Evolutionary conservation across 2,888 invertebrate species (phyloP).

Genomic region (Cheilosia soror): DNA sequence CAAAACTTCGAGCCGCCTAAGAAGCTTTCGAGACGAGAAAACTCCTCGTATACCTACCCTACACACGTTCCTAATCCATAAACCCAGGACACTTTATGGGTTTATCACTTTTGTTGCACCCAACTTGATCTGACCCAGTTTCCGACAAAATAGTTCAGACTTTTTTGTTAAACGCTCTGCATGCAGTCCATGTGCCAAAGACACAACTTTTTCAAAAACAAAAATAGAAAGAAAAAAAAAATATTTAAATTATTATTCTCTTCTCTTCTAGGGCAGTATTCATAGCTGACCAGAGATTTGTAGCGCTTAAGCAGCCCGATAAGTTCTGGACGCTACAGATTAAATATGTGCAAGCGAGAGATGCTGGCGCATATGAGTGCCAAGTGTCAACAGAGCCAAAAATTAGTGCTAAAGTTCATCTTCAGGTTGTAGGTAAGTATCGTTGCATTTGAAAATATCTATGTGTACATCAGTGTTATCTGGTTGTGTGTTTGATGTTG

Average conservation of each 20-base stretch:
- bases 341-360: slow-evolving; percentile 94
- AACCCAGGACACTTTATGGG: slow-evolving; percentile 53
- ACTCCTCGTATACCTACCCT: background rate
- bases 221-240: slow-evolving; percentile 3
- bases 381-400: slow-evolving; percentile 97
- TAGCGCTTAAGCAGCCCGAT: slow-evolving; percentile 87
- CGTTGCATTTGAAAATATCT: slow-evolving; percentile 1
- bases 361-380: slow-evolving; percentile 96
- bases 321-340: slow-evolving; percentile 93
- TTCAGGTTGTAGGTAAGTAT: slow-evolving; percentile 95
- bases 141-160: slow-evolving; percentile 15
- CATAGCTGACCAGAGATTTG: slow-evolving; percentile 95
- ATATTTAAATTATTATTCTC: slow-evolving; percentile 56
- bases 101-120: slow-evolving; percentile 38
- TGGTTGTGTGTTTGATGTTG: background rate
- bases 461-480: background rate
- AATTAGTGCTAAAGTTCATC: slow-evolving; percentile 95
- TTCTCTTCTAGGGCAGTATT: slow-evolving; percentile 87
- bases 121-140: slow-evolving; percentile 64
- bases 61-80: slow-evolving; percentile 65
- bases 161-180: slow-evolving; percentile 28
- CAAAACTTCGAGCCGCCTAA: slow-evolving; percentile 54
- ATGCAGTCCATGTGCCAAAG: slow-evolving; percentile 67
- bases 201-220: slow-evolving; percentile 30
- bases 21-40: slow-evolving; percentile 2